A percentile compares a stretch with the other conserved stretches of the same genome.
Evolutionary conservation across 2,888 invertebrate species (phyloP).

Genomic region (Morpho helenor): DNA sequence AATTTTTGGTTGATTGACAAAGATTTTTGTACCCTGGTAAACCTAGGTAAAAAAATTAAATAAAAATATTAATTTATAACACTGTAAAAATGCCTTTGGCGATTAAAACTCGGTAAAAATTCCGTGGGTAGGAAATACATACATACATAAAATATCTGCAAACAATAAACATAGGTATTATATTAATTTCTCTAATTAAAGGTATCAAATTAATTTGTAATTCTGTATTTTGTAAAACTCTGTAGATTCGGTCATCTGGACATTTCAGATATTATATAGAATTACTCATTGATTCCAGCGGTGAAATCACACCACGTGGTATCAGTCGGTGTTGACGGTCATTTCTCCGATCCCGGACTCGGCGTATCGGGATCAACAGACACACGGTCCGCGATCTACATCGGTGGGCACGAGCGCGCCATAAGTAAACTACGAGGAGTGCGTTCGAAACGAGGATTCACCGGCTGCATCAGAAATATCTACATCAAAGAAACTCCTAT

Average conservation of each 20-base stretch:
- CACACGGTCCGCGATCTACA: conserved; percentile 91
- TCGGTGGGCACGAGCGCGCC: conserved; percentile 88
- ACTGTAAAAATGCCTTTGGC: no score
- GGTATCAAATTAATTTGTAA: no score
- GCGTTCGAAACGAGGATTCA: conserved; percentile 84
- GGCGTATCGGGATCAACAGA: conserved; percentile 85
- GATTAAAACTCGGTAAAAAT: no score
- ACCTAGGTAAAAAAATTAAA: no score
- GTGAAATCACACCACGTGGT: conserved; percentile 95
- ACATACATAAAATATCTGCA: no score
- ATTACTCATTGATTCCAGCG: conserved; percentile 70
- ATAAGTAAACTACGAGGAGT: conserved; percentile 80
- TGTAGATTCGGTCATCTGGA: no score
- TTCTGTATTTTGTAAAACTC: not conserved
- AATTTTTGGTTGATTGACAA: no score
- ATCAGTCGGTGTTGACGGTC: conserved; percentile 91
- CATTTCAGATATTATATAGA: not conserved
- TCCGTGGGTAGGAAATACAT: no score
- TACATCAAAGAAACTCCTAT: conserved; percentile 67
- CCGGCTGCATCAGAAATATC: conserved; percentile 89
- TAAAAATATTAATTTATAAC: no score
- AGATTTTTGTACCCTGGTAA: no score
- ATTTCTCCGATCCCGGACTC: conserved; percentile 85
- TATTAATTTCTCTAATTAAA: no score
- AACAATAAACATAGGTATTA: no score